Conservation (phyloP, 2,888 invertebrate species). For the Rhodophaea formosa region DNA sequence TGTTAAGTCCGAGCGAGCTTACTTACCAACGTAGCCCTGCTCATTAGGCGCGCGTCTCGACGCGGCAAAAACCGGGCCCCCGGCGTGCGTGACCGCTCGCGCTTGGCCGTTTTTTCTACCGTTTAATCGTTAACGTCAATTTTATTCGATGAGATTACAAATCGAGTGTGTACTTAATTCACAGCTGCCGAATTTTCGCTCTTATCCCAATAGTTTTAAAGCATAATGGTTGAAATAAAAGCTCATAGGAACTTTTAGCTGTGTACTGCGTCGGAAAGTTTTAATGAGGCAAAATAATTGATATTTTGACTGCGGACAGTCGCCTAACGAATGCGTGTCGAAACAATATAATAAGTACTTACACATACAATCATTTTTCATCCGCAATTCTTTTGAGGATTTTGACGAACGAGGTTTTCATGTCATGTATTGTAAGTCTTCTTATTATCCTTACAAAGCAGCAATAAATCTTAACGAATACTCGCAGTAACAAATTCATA, state of each 20-base stretch:
- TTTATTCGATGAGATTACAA: constrained; percentile 67
- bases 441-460: neutral
- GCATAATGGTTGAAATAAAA: constrained; percentile 16
- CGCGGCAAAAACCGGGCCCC: constrained; percentile 4
- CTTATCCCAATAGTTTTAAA: constrained; percentile 24
- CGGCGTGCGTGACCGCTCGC: constrained; percentile 20
- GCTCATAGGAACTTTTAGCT: constrained; percentile 15
- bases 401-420: neutral
- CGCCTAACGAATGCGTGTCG: constrained; percentile 35
- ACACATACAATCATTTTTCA: constrained; percentile 6
- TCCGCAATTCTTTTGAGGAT: constrained; percentile 9
- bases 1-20: neutral
- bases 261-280: constrained; percentile 43
- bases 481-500: too few species aligned
- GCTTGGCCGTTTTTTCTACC: constrained; percentile 34
- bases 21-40: constrained; percentile 4
- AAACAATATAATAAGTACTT: constrained; percentile 34
- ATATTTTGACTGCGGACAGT: constrained; percentile 53
- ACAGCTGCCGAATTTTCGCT: constrained; percentile 27
- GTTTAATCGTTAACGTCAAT: constrained; percentile 54
- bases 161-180: constrained; percentile 32
- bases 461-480: neutral
- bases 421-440: neutral
- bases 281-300: constrained; percentile 64
- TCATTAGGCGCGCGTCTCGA: neutral